Percentiles rank a stretch among this genome's conserved stretches.
Evolutionary conservation across 2,113 vertebrate species (phyloP).

Genomic region (Pygoscelis adeliae): DNA sequence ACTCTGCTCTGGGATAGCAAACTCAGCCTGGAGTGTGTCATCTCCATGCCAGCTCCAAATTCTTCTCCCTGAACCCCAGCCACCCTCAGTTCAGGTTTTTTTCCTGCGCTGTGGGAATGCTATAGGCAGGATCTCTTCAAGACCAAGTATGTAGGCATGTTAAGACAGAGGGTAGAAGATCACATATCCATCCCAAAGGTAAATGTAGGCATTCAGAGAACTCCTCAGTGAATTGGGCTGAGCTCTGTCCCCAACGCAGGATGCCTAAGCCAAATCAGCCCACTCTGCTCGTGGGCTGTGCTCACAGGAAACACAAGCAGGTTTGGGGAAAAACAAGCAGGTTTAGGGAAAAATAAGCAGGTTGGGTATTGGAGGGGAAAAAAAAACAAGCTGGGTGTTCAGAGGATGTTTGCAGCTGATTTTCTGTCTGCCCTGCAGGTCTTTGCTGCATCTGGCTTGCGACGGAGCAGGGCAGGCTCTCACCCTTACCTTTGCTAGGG

Average conservation of each 20-base stretch:
- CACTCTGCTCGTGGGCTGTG: background rate
- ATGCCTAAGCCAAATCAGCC: background rate
- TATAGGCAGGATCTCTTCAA: background rate
- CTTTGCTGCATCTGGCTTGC: background rate
- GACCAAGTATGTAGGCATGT: background rate
- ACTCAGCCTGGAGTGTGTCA: background rate
- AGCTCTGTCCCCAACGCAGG: background rate
- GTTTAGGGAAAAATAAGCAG: background rate
- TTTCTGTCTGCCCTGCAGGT: background rate
- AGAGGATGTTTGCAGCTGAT: background rate
- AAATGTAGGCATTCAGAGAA: background rate
- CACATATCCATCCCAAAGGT: background rate
- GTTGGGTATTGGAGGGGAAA: background rate
- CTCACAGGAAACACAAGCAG: background rate
- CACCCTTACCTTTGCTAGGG: background rate
- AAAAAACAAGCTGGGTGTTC: background rate
- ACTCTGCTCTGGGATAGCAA: background rate
- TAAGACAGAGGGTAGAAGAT: background rate
- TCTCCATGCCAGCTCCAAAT: background rate
- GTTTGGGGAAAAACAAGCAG: background rate
- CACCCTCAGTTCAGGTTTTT: background rate
- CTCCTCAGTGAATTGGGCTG: background rate
- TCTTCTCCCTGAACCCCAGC: background rate
- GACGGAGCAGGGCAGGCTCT: background rate
- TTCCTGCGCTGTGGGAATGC: background rate